Conservation (phyloP, 53 echinoderm and acorn worm species). For the Holothuria scabra region DNA sequence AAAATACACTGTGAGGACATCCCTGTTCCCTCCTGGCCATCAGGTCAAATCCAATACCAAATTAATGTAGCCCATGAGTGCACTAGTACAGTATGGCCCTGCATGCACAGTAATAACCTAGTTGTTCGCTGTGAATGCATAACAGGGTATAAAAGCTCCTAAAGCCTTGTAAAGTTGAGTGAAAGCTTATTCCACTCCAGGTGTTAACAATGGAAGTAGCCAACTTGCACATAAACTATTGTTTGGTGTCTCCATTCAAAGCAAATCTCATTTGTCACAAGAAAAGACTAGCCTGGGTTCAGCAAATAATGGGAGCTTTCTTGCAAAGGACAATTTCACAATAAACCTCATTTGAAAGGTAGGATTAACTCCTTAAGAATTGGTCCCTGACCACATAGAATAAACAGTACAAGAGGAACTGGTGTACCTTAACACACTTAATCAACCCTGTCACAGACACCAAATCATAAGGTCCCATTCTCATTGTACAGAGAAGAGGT, state of each 20-base stretch:
- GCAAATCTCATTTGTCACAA: slow-evolving; percentile 15
- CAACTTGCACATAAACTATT: slow-evolving; percentile 16
- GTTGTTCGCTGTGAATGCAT: no score
- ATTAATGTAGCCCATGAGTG: no score
- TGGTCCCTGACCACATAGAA: neutral
- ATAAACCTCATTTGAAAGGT: slow-evolving; percentile 5
- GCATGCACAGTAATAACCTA: no score
- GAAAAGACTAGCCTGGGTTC: neutral
- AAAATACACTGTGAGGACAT: no score
- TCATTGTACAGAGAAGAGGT: neutral
- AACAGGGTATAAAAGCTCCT: no score
- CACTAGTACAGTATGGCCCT: no score
- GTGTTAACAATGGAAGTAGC: slow-evolving; percentile 33
- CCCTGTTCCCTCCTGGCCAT: no score
- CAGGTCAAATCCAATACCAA: no score
- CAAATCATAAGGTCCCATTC: neutral
- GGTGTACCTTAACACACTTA: slow-evolving; percentile 21
- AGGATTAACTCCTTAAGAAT: neutral
- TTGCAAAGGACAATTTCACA: neutral
- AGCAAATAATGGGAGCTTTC: neutral
- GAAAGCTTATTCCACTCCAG: slow-evolving; percentile 6
- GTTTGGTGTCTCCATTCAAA: neutral
- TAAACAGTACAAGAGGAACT: slow-evolving; percentile 4
- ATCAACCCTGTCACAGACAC: slow-evolving; percentile 14
- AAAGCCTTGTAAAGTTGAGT: no score